Conservation (phyloP, 2,113 vertebrate genomes). For the Rallus limicola region DNA sequence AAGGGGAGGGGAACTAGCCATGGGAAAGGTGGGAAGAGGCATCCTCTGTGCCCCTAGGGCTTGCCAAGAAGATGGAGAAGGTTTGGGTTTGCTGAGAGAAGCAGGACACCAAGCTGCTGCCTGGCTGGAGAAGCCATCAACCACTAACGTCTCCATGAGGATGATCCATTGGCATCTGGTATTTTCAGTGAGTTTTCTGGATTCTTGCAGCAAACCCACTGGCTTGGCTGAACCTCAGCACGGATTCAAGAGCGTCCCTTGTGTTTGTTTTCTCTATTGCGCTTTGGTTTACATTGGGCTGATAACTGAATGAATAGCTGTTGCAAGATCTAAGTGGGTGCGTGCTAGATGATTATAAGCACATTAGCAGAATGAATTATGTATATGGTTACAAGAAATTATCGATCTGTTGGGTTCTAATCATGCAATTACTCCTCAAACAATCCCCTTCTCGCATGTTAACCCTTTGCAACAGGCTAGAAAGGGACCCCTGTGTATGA, state of each 20-base stretch:
- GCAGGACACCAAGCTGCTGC: not conserved
- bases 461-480: not conserved
- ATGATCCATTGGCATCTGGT: fast-evolving
- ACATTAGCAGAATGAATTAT: not conserved
- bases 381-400: not conserved
- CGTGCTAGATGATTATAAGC: not conserved
- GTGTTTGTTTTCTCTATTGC: not conserved
- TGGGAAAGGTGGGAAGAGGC: not conserved
- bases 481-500: fast-evolving
- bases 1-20: fast-evolving
- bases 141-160: fast-evolving
- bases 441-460: not conserved
- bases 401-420: not conserved
- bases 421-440: slow-evolving; percentile 11
- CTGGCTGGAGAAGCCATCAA: not conserved
- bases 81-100: not conserved
- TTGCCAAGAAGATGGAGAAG: not conserved
- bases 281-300: not conserved
- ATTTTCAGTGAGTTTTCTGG: not conserved
- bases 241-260: fast-evolving
- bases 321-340: not conserved
- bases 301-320: not conserved
- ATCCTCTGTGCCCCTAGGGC: no score
- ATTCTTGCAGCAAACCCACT: not conserved
- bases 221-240: not conserved